Evolutionary conservation across 2,113 vertebrate species (phyloP), one percentile per base, ranked within the genome.

Genomic region (Arvicanthis niloticus): DNA sequence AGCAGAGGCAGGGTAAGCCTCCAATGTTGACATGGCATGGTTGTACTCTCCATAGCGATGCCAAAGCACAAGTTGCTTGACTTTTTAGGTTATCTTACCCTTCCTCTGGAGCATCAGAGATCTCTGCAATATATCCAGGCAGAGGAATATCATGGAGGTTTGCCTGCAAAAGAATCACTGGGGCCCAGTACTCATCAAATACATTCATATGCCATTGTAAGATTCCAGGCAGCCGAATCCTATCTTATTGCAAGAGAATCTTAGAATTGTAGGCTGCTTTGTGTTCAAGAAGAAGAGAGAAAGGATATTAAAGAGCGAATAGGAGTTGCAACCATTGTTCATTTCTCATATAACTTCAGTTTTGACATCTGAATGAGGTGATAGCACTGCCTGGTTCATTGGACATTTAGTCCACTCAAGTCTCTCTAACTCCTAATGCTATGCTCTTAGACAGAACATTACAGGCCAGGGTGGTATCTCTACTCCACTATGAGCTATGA

Each of bases 401-500:
- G 15, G 4, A 42, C 19, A 34, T 40, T 9, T 22, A 29, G 22
- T 72, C 76, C 67, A 34, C 34, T 15, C 9, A 42, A 24, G 29
- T 58, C 6, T 13, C 26, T 45, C 29, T 45, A 37, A 40, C 37
- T 67, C 51, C 58, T 16, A 45, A 65, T n/a, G 1, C 40, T 40
- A 4, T 60, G 9, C 29, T 62, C 4, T 62, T 56, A 15, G 19
- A 31, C 56, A n/a, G n/a, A n/a, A n/a, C n/a, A n/a, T n/a, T n/a
- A n/a, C n/a, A 96, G 19, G 24, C 4, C 31, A 10, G 34, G 17
- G 22, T 5, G 11, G 77, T 4, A 51, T 5, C 34, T 24, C 73
- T 62, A 58, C 10, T 7, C 37, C 13, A 40, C 2, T 2, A 15
- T 1, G 10, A 4, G 8, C n/a, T 11, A 3, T 8, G 19, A 56